A percentile compares a stretch with the other conserved stretches of the same genome.
phyloP scores from a whole-genome alignment of 2,888 invertebrate species.

The Cephus rjabovi region DNA sequence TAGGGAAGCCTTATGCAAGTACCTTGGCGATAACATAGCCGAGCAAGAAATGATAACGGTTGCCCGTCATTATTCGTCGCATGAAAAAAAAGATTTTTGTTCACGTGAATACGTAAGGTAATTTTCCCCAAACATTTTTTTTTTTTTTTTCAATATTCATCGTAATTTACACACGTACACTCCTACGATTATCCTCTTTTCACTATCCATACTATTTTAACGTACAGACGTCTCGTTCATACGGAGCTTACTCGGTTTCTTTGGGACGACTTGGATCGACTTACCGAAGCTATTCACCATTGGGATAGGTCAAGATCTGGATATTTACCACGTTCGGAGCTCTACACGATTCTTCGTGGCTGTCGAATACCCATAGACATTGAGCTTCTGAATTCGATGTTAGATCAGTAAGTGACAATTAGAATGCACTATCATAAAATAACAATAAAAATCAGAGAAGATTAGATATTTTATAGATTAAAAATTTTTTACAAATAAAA shows the following conservation, averaged over 20 bases:
- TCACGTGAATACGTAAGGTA: slow-evolving; percentile 59
- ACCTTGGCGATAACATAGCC: slow-evolving; percentile 77
- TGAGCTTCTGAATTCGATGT: slow-evolving; percentile 77
- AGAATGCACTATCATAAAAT: slow-evolving; percentile 15
- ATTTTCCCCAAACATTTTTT: not conserved
- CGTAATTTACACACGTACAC: not conserved
- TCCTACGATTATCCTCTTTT: not conserved
- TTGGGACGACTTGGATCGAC: slow-evolving; percentile 77
- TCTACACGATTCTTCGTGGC: slow-evolving; percentile 77
- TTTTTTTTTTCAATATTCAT: not conserved
- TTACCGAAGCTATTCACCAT: slow-evolving; percentile 72
- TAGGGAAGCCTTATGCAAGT: slow-evolving; percentile 75
- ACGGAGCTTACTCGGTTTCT: slow-evolving; percentile 78
- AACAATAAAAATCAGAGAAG: not conserved
- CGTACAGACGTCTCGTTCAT: slow-evolving; percentile 75
- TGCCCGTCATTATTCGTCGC: slow-evolving; percentile 78
- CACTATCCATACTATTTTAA: not conserved
- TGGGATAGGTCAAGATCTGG: slow-evolving; percentile 72
- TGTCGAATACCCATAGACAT: slow-evolving; percentile 77
- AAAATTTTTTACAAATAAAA: not conserved
- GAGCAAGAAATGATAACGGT: slow-evolving; percentile 87
- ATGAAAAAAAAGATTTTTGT: slow-evolving; percentile 64
- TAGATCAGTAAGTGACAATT: slow-evolving; percentile 72
- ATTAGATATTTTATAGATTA: slow-evolving; percentile 7
- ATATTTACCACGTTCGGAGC: slow-evolving; percentile 70